phyloP scores from a whole-genome alignment of 2,113 vertebrate genomes.

The Micronycteris hirsuta region DNA sequence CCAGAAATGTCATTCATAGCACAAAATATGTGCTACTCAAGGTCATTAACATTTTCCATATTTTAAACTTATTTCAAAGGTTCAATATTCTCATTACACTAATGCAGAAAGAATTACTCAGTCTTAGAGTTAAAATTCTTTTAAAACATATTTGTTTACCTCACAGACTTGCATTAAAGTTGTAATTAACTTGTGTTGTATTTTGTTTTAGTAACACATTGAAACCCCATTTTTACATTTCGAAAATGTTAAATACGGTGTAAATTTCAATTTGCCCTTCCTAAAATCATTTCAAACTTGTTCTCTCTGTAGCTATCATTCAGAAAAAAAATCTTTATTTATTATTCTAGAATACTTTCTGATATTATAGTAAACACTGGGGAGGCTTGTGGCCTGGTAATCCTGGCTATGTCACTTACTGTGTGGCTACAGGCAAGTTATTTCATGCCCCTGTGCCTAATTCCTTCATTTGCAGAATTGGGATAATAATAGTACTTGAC shows the following conservation, averaged over 20 bases:
- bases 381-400: background rate
- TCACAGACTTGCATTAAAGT: conserved; percentile 29
- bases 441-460: background rate
- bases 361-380: background rate
- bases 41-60: conserved; percentile 56
- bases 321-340: background rate
- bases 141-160: conserved; percentile 3
- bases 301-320: background rate
- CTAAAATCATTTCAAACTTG: conserved; percentile 12
- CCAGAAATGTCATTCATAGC: background rate
- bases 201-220: conserved; percentile 13
- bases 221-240: background rate
- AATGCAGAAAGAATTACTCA: conserved; percentile 22
- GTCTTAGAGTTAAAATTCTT: background rate
- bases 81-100: conserved; percentile 45
- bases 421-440: background rate
- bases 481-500: background rate
- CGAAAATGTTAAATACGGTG: background rate
- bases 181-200: background rate
- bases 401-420: background rate
- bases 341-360: background rate
- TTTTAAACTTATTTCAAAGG: conserved; percentile 45
- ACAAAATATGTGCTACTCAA: conserved; percentile 30
- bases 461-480: background rate
- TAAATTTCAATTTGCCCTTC: background rate